Base-by-base conservation (phyloP, 2,113 vertebrate genomes). In the Ceuthmochares aereus region DNA sequence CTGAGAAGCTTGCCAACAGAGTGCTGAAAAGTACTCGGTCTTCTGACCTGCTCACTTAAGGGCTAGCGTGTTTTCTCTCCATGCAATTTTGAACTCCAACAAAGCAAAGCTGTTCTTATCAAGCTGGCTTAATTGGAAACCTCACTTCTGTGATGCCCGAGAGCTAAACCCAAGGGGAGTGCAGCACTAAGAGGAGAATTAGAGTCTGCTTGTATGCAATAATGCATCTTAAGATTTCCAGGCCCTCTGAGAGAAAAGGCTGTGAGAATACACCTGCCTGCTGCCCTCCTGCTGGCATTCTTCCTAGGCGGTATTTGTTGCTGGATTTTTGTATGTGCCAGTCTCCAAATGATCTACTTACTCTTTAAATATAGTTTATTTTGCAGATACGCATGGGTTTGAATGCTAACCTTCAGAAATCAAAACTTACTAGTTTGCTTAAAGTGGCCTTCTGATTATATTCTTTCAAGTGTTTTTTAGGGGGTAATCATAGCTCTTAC, bases 1-100 rank as follows among this genome's bases (percentile, higher is more conserved):
- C 78, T 66, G 74, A 96, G 70, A 77, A 83, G 67, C 64, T 37
- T 90, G 72, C 79, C 68, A 93, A 42, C 36, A 59, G 43, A n/a
- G 42, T 30, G 37, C 68, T 90, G 89, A 42, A 85, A 91, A 88
- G 55, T 40, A 45, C 67, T 70, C 59, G 34, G 59, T 88, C 79
- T 84, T 67, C 47, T 90, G 79, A 79, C 70, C 85, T 67, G 56
- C 67, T 69, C n/a, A 55, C 77, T 90, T 76, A 77, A 56, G 3
- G 16, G 27, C 75, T 63, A 63, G 16, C 74, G 34, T n/a, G 18
- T 85, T 85, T 40, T 76, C 60, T 93, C 18, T 69, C 19, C 4
- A 0, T 47, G 37, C 26, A 29, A 32, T 77, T 91, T 30, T 63
- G 49, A 82, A 49, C 37, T 30, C 30, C 42, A 69, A 51, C 51